Base-by-base conservation (phyloP, 2,888 invertebrate genomes). In the Thereva nobilitata region DNA sequence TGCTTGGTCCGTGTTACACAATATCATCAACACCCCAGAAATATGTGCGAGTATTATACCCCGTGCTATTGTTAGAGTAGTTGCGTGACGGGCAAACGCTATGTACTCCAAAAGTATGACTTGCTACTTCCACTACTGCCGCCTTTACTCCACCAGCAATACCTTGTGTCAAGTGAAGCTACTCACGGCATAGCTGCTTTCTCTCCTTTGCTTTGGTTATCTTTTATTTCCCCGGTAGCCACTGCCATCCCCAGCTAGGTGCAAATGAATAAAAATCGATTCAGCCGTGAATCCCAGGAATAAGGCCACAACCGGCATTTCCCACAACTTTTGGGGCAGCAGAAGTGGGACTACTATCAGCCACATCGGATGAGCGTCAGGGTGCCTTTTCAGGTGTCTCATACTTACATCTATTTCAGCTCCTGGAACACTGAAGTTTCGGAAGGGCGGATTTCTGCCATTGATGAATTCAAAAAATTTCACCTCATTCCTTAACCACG, bases 391-490 rank as follows among this genome's bases (percentile, higher is more conserved):
- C 23, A 23, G 23, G 23, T 23, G 23, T 23, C 68, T 53, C 67
- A 70, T 75, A 86, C 90, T 89, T 83, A 91, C 91, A 80, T 91
- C 90, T 69, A 91, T 85, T 74, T 86, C 86, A 64, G 89, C 89
- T 68, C 91, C 91, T n/a, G 85, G 85, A 66, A 86, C 86, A 45
- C 86, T 84, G 76, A 86, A 87, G 78, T 87, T 77, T 71, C 84
- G 84, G 77, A 87, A 90, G 65, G 91, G 91, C 72, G 91, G 91
- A 77, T 85, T 89, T 70, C 92, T 84, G 72, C 89, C 89, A 75
- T 87, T 88, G 77, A 92, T 88, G 79, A 88, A 92, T 82, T 91
- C 90, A 80, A 91, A 90, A 83, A 92, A 88, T 72, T 80, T 80
- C 73, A 75, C 78, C 4, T 64, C 64, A 4, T 82, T 78, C 72